Base-by-base conservation (phyloP, 2,797 vertebrate genomes). In the Cirrhinus mrigala region DNA sequence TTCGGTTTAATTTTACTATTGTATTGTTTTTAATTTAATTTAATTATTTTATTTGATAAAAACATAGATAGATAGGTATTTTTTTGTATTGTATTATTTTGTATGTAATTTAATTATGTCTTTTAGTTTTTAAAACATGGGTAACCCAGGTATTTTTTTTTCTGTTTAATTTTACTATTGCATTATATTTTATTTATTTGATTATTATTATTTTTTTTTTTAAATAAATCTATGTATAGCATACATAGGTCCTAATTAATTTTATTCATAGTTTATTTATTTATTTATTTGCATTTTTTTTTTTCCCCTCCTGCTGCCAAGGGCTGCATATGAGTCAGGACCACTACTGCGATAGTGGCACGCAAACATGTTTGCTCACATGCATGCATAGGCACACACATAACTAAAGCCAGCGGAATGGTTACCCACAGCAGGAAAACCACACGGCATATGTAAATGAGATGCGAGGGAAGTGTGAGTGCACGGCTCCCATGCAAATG, bases 401-500 rank as follows among this genome's bases (percentile, higher is more conserved):
- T 56, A 82, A 77, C 54, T 50, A 52, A 60, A 80, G 81, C 40
- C 70, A 85, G 76, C 44, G n/a, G 71, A 84, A 83, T 85, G 50
- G 82, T 83, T 80, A 83, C 48, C 81, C 76, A 33, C 88, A 88
- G 79, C 88, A 79, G 84, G 82, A 88, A 87, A 84, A 88, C 62
- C 52, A 81, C 82, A 75, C 82, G 20, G 81, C 68, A 78, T 85
- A 87, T 90, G 87, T 75, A 89, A 87, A 90, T 88, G 85, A 83
- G 83, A 83, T 83, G 88, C n/a, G 37, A 74, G 79, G 77, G 73
- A 75, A 71, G 87, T 86, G 89, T 78, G 79, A 87, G 66, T 52
- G 66, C 75, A 73, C 48, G 11, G 87, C 87, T 89, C 71, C 77
- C 84, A 89, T 88, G 90, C 90, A 89, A 90, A 90, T 88, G 85